Percentiles rank a stretch among this genome's conserved stretches.
These are phyloP conservation scores for Melanargia galathea DNA, from an alignment of 2,888 invertebrate species.

Conservation along the genomic window DNA sequence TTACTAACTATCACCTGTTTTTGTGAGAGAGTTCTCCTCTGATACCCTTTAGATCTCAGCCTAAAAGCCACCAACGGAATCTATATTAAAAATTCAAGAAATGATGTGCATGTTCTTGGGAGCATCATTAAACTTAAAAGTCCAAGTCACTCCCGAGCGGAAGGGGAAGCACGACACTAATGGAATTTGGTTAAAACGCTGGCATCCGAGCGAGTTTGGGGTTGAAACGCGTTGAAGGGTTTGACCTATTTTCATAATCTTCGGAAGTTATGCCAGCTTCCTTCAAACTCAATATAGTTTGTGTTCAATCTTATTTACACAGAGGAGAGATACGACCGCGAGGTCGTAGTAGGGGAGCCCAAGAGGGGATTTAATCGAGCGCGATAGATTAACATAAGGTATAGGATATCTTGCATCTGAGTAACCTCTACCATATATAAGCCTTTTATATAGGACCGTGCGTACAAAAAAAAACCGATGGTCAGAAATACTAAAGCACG, in stretches of 20 bases:
- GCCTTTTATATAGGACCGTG: too few relatives aligned
- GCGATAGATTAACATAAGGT: too few relatives aligned
- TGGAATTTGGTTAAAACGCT: constrained; percentile 38
- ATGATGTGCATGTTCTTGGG: constrained; percentile 15
- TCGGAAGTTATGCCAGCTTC: constrained; percentile 11
- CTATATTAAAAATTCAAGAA: constrained; percentile 21
- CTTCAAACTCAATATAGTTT: constrained; percentile 6
- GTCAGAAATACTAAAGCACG: too few relatives aligned
- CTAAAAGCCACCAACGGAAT: neutral
- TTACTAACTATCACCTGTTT: too few relatives aligned
- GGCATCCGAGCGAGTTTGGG: constrained; percentile 33
- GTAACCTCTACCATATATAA: too few relatives aligned
- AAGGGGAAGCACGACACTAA: constrained; percentile 39
- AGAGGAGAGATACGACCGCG: too few relatives aligned
- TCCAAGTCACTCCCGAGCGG: constrained; percentile 32
- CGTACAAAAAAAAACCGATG: too few relatives aligned
- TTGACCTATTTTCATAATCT: constrained; percentile 31
- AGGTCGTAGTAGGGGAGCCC: neutral
- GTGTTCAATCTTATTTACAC: neutral
- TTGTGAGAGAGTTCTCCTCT: too few relatives aligned
- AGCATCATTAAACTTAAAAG: constrained; percentile 29
- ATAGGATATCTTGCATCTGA: too few relatives aligned
- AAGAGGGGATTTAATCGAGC: too few relatives aligned
- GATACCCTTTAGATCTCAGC: too few relatives aligned
- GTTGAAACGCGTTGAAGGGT: constrained; percentile 30